These are phyloP conservation scores for Sthenelais limicola DNA, from an alignment of 2,888 invertebrate genomes.

Conservation along the genomic window DNA sequence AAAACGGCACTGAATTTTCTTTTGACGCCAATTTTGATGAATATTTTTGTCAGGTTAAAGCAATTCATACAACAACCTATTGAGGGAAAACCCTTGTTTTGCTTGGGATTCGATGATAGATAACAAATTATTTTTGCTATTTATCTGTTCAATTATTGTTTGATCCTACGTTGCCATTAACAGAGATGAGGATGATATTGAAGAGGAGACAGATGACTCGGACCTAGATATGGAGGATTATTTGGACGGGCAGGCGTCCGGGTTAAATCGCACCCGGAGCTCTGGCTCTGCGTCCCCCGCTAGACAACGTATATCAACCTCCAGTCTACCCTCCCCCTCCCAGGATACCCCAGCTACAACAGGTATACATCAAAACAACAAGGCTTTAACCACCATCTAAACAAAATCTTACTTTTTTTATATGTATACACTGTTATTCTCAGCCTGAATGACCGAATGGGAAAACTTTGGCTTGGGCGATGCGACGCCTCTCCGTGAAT, in stretches of 20 bases:
- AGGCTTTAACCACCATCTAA: background rate
- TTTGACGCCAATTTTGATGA: too few species aligned
- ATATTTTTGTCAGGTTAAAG: background rate
- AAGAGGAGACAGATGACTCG: conserved; percentile 25
- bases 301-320: conserved; percentile 4
- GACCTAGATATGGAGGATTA: conserved; percentile 24
- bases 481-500: too few species aligned
- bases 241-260: conserved; percentile 9
- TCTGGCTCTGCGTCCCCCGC: conserved; percentile 1
- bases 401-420: background rate
- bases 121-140: too few species aligned
- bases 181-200: background rate
- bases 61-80: too few species aligned
- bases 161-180: background rate
- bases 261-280: background rate
- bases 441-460: too few species aligned
- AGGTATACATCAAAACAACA: background rate
- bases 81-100: too few species aligned
- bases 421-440: too few species aligned
- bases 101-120: too few species aligned
- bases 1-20: too few species aligned
- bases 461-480: too few species aligned
- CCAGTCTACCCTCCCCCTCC: conserved; percentile 9
- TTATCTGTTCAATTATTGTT: background rate
- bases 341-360: background rate